Evolutionary conservation across 30 jellyfish, hydroid and myxozoan genomes (phyloP).

Genomic region (Hydra vulgaris): DNA sequence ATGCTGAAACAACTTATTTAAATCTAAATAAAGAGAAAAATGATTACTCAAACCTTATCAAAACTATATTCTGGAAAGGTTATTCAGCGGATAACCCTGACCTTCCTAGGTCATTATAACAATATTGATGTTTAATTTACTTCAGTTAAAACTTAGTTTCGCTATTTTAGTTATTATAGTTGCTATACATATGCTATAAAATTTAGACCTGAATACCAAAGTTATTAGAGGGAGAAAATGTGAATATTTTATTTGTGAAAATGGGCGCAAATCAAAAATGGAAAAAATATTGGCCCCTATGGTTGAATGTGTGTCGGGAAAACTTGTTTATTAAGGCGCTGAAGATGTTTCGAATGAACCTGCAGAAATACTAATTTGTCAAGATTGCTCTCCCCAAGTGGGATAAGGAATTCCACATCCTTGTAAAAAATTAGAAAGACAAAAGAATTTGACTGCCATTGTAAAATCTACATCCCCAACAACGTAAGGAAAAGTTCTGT

Average conservation of each 20-base stretch:
- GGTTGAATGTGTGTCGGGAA: neutral
- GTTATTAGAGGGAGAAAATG: neutral
- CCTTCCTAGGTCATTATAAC: neutral
- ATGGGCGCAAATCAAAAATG: neutral
- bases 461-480: neutral
- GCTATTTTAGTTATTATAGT: neutral
- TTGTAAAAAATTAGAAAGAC: neutral
- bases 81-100: too few species aligned
- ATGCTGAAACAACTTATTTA: too few species aligned
- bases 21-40: too few species aligned
- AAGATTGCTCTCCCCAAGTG: neutral
- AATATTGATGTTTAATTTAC: neutral
- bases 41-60: too few species aligned
- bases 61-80: too few species aligned
- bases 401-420: neutral
- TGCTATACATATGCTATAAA: neutral
- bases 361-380: neutral
- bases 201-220: neutral
- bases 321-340: neutral
- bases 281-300: neutral
- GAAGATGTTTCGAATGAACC: neutral
- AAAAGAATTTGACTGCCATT: neutral
- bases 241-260: neutral
- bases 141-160: neutral
- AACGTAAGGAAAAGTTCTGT: neutral